These are phyloP conservation scores for Stegana nigrithorax DNA, from an alignment of 2,888 invertebrate genomes.

Conservation along the genomic window DNA sequence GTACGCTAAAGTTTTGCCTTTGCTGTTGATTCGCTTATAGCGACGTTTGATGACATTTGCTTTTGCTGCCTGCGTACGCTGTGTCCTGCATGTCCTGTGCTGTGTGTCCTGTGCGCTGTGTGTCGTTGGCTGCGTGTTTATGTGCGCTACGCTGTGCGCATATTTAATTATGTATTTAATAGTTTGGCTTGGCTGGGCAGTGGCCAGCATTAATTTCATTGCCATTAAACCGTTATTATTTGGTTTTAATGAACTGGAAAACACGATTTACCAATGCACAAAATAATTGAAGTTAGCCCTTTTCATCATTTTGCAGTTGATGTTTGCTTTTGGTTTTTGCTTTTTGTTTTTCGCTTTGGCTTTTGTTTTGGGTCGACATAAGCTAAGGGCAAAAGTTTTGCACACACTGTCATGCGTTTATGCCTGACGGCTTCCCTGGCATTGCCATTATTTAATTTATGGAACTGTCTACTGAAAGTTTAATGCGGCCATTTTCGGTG, in stretches of 20 bases:
- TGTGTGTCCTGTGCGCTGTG: background rate
- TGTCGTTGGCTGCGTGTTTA: background rate
- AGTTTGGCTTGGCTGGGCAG: background rate
- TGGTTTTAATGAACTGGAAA: constrained; percentile 47
- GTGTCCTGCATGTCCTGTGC: background rate
- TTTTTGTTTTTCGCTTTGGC: too few relatives aligned
- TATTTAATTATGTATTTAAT: constrained; percentile 11
- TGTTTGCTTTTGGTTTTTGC: too few relatives aligned
- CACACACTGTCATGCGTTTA: too few relatives aligned
- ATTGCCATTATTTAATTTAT: too few relatives aligned
- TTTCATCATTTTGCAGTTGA: too few relatives aligned
- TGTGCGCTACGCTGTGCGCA: background rate
- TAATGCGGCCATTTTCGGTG: too few relatives aligned
- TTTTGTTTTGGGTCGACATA: too few relatives aligned
- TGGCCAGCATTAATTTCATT: constrained; percentile 7
- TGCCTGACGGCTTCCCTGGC: too few relatives aligned
- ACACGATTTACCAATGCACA: constrained; percentile 31
- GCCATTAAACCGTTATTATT: constrained; percentile 7
- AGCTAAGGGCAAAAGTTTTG: too few relatives aligned
- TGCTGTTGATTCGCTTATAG: constrained; percentile 41
- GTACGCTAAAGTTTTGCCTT: constrained; percentile 26
- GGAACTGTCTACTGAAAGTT: too few relatives aligned
- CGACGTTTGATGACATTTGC: background rate
- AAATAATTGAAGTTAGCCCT: too few relatives aligned
- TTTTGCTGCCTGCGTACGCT: background rate